Base-by-base conservation (phyloP, 2,797 vertebrate species). In the Anguilla anguilla region DNA sequence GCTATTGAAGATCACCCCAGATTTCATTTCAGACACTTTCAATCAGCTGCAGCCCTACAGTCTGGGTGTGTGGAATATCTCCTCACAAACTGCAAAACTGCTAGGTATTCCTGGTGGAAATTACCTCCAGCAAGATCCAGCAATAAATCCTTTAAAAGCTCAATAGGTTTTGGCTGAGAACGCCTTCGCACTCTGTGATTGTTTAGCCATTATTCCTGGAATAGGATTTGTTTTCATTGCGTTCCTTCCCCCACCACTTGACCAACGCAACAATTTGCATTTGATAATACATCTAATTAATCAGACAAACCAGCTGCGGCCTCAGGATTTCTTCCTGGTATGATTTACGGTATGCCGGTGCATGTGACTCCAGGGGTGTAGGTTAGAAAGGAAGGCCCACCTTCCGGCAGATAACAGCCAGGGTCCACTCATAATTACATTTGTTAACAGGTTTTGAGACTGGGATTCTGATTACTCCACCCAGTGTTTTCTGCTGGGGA, bases 231-330 rank as follows among this genome's bases (percentile, higher is more conserved):
- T 72, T 84, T 84, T 74, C 31, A 35, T 35, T 57, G 28, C 61
- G 7, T 69, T 49, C 39, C 64, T 69, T 51, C 61, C 64, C 64
- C 84, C 25, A 72, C 59, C 85, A 49, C 85, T 69, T 86, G 64
- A 86, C 64, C 85, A 86, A 69, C n/a, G 35, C 64, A 86, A 86
- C 85, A 69, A 86, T 86, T 86, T 86, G 85, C 85, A 86, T 86
- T 67, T 72, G 46, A 86, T 86, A 86, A 86, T 72, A 72, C 85
- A 86, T 72, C 35, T 59, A 86, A 72, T 72, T 86, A 86, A 69
- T 69, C 85, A 86, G 7, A 46, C 49, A 72, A 86, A 72, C 19
- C 64, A 72, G 85, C 85, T 13, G 59, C 46, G 43, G 85, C 11
- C 22, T 86, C 84, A 61, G 17, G 82, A 84, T 55, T 84, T 35